Base-by-base conservation (phyloP, 1,140 invertebrate genomes). In the Bombus superbus region DNA sequence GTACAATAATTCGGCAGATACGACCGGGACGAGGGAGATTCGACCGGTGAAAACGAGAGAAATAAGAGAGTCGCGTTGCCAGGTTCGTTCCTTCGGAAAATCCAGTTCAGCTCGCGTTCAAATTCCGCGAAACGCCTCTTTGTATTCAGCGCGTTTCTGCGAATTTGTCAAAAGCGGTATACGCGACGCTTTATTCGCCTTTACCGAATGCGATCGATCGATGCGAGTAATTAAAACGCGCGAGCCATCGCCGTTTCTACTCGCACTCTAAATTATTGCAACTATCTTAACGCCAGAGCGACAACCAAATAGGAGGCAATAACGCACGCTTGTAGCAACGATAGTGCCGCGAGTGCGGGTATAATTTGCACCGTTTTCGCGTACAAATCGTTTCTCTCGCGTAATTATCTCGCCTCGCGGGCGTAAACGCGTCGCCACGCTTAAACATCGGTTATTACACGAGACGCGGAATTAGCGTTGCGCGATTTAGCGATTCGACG, bases 321-420 rank as follows among this genome's bases (percentile, higher is more conserved):
- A 53, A 66, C 28, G 71, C 57, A 11, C 71, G 68, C 11, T 35
- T n/a, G 72, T 38, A 25, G 5, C 8, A 44, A 62, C 59, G 68
- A 53, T 22, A 57, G 38, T 18, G 5, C 47, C 9, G 59, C 1
- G 62, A 74, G 28, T 72, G 35, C 68, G 79, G 28, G 35, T 35
- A 66, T 66, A 83, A 83, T 83, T 83, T 66, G 13, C 59, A 10
- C 1, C 53, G 40, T 64, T 64, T 78, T 40, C 59, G 6, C 38
- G 10, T 22, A 53, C 47, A 28, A 40, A 25, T 40, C 53, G 5
- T n/a, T 40, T 10, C 42, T n/a, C 22, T 57, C 15, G 35, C 38
- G 1, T 64, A 77, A 77, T 32, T 38, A 32, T 64, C 38, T 28
- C 38, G 0, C 10, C 74, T 53, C 18, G 18, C 47, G 47, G 18